phyloP scores from a whole-genome alignment of 2,113 vertebrate species.

The Dromaius novaehollandiae region DNA sequence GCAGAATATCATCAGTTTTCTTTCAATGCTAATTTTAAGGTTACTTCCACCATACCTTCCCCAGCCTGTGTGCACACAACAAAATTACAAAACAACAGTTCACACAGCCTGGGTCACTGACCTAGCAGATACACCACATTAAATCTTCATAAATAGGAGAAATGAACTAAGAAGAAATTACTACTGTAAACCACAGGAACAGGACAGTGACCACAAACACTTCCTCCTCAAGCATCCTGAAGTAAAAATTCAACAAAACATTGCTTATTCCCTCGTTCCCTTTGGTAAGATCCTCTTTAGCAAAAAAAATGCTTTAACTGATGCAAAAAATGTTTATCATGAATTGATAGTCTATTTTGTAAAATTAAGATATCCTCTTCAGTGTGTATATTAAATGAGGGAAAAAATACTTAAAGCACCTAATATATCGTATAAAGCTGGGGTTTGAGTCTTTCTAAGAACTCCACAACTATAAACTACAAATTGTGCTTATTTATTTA shows the following conservation, averaged over 20 bases:
- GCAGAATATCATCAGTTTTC: neutral
- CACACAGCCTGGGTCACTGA: no score
- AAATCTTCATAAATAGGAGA: neutral
- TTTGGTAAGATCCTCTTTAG: neutral
- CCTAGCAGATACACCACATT: neutral
- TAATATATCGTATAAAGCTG: neutral
- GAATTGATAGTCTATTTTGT: neutral
- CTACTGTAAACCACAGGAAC: neutral
- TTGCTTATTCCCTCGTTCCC: neutral
- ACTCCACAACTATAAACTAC: neutral
- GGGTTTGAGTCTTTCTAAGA: neutral
- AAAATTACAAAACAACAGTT: neutral
- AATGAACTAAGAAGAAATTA: neutral
- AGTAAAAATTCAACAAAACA: neutral
- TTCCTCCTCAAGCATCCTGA: neutral
- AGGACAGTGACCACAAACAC: neutral
- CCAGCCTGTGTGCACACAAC: neutral
- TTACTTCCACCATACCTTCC: neutral
- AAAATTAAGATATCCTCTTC: neutral
- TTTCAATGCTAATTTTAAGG: neutral
- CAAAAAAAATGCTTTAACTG: neutral
- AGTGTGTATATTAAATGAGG: neutral
- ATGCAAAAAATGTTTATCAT: neutral
- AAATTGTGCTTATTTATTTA: conserved; percentile 17
- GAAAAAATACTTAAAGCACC: neutral